Evolutionary conservation across 2,113 vertebrate species (phyloP).

Genomic region (Oncorhynchus keta): DNA sequence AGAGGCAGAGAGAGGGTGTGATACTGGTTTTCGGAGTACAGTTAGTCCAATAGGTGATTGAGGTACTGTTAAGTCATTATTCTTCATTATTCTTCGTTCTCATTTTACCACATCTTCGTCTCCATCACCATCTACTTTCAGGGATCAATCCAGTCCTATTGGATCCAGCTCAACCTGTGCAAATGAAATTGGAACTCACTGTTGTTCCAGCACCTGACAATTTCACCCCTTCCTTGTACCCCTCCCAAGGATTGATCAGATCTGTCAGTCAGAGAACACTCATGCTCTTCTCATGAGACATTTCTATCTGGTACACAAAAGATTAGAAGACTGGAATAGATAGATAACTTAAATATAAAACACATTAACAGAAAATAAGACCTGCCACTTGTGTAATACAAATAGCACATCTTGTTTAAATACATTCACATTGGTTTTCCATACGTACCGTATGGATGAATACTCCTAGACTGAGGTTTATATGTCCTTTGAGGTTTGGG

Average conservation of each 20-base stretch:
- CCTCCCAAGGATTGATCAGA: background rate
- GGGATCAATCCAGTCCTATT: background rate
- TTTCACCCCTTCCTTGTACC: conserved; percentile 20
- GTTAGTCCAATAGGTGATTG: conserved; percentile 39
- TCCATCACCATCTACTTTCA: background rate
- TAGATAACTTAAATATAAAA: conserved; percentile 55
- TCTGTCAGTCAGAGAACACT: conserved; percentile 19
- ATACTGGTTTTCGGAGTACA: conserved; percentile 24
- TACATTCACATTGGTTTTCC: conserved; percentile 72
- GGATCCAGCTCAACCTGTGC: background rate
- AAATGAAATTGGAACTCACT: background rate
- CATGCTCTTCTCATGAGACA: conserved; percentile 36
- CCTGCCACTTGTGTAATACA: conserved; percentile 61
- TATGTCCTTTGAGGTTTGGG: conserved; percentile 54
- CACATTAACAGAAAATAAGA: conserved; percentile 49
- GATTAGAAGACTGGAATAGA: conserved; percentile 35
- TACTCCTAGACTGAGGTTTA: conserved; percentile 45
- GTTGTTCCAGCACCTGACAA: conserved; percentile 3
- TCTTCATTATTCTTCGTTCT: conserved; percentile 28
- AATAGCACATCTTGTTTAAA: conserved; percentile 64
- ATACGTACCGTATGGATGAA: conserved; percentile 49
- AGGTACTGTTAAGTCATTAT: conserved; percentile 42
- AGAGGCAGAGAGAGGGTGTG: background rate
- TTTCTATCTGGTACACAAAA: conserved; percentile 54
- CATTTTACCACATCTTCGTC: background rate